Evolutionary conservation across 1,140 invertebrate genomes (phyloP), one percentile per base, ranked within the genome.

Genomic region (Chrysomallon squamiferum): DNA sequence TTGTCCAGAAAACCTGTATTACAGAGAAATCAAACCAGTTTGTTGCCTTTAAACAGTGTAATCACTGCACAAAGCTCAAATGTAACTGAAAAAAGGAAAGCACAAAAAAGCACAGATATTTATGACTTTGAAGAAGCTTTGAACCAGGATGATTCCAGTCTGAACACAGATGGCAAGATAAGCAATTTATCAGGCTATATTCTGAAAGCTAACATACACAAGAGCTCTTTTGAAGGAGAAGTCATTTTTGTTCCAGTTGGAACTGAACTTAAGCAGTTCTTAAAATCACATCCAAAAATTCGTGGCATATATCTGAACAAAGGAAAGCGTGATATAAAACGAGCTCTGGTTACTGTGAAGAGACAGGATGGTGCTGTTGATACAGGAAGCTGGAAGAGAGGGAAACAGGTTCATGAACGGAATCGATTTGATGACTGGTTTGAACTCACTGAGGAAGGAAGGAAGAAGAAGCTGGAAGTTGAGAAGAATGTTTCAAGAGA

Each of bases 381-480:
- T 47, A 45, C 54, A 58, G 72, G 70, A n/a, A 74, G 73, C n/a
- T 81, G 78, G 74, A 62, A 73, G 38, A 64, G 79, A 52, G 72
- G 72, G 56, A 72, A 63, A 11, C 61, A 66, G 32, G 68, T 75
- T 3, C 71, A 77, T 61, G 77, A 76, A 20, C 61, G 74, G 32
- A 81, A 81, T 57, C 57, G 77, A 18, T 67, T 79, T 29, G 79
- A 81, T 65, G 79, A 81, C 66, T 70, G 66, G 27, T 81, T 81
- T 71, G 73, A 73, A 25, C 68, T 72, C n/a, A 81, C 79, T 15
- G 69, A 73, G n/a, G 70, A 66, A 52, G 79, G 79, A 0, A 60
- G 29, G 41, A 60, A 59, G 27, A 71, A 72, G 59, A 66, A 63
- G 25, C 56, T 70, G 20, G 29, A 65, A 27, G 68, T 81, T 45